Evolutionary conservation across 2,888 invertebrate genomes (phyloP), one percentile per base, ranked within the genome.

Genomic region (Platycnemis pennipes): DNA sequence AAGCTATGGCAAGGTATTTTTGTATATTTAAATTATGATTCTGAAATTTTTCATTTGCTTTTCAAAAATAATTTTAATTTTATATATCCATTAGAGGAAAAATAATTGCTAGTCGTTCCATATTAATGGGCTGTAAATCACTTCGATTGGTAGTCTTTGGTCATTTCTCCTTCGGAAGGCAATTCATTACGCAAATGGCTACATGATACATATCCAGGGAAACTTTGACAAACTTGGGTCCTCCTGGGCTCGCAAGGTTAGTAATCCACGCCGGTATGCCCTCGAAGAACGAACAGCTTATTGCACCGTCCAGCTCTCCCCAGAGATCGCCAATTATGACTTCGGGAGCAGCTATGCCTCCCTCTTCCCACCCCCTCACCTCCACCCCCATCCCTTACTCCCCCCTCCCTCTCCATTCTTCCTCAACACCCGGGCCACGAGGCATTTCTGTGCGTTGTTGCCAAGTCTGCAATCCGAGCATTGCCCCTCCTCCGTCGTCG

Each of bases 321-420:
- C n/a, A 69, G 91, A 63, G 91, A 91, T 91, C 56, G 63, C 91
- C 91, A 91, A 91, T 91, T 91, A 91, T 91, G 91, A 91, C 91
- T 91, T 91, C 63, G 44, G 63, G 91, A 91, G 69, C 56, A 63
- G 91, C 37, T 1, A 11, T 5, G 77, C 31, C 31, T 37, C 49
- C 49, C 19, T 19, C 49, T 19, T 49, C 49, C 19, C 77, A 8
- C 63, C 77, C 77, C n/a, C 77, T 77, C 77, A 13, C 16, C 77
- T 8, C n/a, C 11, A 37, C 8, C 26, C 63, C 26, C 63, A 16
- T 7, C 63, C 13, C 37, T 37, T 13, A 31, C 69, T 69, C 4
- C 69, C 37, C 31, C 77, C 77, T 26, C 63, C 91, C 89, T 89
- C 42, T 56, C 53, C 89, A 91, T 91, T 91, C 91, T 91, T 91